Evolutionary conservation across 35 echinoderm and acorn worm genomes (phyloP).

Genomic region (Heliocidaris tuberculata): DNA sequence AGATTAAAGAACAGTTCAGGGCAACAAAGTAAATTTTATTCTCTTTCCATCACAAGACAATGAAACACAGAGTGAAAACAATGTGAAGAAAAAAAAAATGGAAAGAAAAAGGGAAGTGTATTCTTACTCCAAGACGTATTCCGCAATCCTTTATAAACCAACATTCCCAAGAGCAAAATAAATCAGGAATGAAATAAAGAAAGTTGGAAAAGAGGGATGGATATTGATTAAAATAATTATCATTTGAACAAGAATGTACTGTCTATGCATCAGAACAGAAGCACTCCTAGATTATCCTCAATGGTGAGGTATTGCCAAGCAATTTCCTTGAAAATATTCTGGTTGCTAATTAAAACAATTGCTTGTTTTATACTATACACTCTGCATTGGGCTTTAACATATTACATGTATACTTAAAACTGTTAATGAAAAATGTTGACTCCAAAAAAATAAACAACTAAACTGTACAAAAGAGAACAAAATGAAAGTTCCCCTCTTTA

Average conservation of each 20-base stretch:
- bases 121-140: conserved; percentile 50
- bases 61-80: conserved; percentile 28
- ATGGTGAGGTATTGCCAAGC: neutral
- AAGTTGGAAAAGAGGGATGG: conserved; percentile 23
- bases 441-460: neutral
- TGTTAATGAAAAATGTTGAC: neutral
- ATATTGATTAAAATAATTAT: conserved; percentile 1
- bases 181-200: conserved; percentile 21
- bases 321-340: neutral
- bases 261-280: neutral
- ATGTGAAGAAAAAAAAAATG: conserved; percentile 31
- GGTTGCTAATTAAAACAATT: neutral
- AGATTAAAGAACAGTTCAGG: neutral
- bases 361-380: neutral
- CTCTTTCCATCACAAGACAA: conserved; percentile 23
- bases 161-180: conserved; percentile 16
- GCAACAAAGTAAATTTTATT: neutral
- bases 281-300: neutral
- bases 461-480: neutral
- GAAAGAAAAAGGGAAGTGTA: conserved; percentile 39
- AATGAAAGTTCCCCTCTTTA: neutral
- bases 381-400: conserved; percentile 1
- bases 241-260: neutral
- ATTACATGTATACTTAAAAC: neutral
- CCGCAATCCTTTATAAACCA: conserved; percentile 25